Evolutionary conservation across 2,888 invertebrate species (phyloP), one percentile per base, ranked within the genome.

Genomic region (Cremastobaeus sp.): DNA sequence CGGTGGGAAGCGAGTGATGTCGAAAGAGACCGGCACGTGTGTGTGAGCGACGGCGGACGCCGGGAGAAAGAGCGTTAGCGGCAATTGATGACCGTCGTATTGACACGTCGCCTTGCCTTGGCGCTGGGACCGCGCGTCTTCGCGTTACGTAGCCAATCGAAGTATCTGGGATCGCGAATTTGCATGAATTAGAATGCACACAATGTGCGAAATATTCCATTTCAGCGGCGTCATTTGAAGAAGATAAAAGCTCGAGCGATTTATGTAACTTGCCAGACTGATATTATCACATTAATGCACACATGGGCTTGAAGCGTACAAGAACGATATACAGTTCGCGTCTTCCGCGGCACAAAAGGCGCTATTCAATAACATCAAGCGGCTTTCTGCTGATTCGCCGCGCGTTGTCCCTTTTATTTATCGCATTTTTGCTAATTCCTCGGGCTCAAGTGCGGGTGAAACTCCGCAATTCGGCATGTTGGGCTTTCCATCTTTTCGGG

Each of bases 241-340:
- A 55, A 50, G 59, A 59, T 59, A 57, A 50, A 50, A 50, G 43
- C 43, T 28, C 43, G 15, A 66, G n/a, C 57, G 43, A 68, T 68
- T 57, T 59, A 68, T 57, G 59, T 59, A 68, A 68, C 59, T 68
- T 43, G n/a, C 14, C 52, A 59, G 68, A 68, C 59, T 50, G 68
- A 50, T 50, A 57, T 65, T 65, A 65, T 55, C 54, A 65, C 55
- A 55, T 59, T 50, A 68, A 66, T 57, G 48, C 41, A 66, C 50
- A 68, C 35, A 30, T 68, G 48, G 43, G 50, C 37, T 50, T 45
- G 45, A 60, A 60, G 45, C 21, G 28, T 60, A 69, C 18, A 30
- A 35, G 32, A 60, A 60, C 17, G 54, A 47, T 54, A 54, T 52
- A 41, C 47, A 55, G 39, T 48, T 55, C 18, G 54, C 45, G 25